Evolutionary conservation across 2,113 vertebrate species (phyloP), one percentile per base, ranked within the genome.

Genomic region (Trochalopteron elliotii): DNA sequence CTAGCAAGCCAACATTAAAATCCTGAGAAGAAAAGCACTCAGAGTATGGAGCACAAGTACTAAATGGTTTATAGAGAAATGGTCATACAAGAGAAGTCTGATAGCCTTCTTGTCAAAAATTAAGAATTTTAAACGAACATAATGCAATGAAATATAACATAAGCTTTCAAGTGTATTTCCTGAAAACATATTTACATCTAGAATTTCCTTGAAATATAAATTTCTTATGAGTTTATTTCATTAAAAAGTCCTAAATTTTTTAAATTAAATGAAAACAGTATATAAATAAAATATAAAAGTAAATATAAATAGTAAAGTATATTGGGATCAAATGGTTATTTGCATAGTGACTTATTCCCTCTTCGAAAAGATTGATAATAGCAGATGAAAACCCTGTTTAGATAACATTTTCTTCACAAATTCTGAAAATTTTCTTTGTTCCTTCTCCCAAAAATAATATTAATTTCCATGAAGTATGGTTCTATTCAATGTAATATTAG

Each of bases 271-370:
- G 69, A 20, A 27, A 39, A 39, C 37, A 39, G 37, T 39, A 39
- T 39, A 39, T 39, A 39, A 39, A 39, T 39, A 39, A 39, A 39
- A 39, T 39, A 39, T 39, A 39, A 39, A 39, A 39, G 37, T 39
- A 39, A 39, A 39, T 39, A 39, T 39, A 39, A 39, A 39, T 39
- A 39, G 37, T 39, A 39, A 39, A 39, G 37, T 39, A 25, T 35
- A 65, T 21, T 74, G 10, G 23, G 12, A 79, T 57, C 40, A 83
- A 21, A 61, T 4, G 10, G 15, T 28, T 67, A 40, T n/a, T 61
- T 89, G 52, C 71, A 45, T 39, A 76, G 22, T 0, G 0, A 44
- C 2, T 47, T 64, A 64, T 21, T 60, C 10, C 8, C 2, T 49
- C n/a, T 80, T 70, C 44, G 15, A 72, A 90, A 82, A 83, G 24